Evolutionary conservation across 2,888 invertebrate species (phyloP).

Genomic region (Ophion ventricosus): DNA sequence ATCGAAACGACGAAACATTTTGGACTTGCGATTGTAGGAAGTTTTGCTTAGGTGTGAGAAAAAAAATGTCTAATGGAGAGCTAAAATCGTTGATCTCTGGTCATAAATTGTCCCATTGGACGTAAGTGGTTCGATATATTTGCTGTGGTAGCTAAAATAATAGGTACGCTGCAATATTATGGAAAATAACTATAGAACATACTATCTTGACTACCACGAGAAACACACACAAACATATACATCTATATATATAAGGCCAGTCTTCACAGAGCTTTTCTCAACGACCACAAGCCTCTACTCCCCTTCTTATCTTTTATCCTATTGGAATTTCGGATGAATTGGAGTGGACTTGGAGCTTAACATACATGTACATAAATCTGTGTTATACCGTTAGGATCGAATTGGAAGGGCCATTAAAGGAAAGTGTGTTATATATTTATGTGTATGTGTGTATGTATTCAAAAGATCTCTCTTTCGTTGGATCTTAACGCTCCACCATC

Average conservation of each 20-base stretch:
- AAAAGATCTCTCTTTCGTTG: slow-evolving; percentile 37
- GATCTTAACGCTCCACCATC: slow-evolving; percentile 24
- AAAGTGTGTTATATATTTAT: not conserved
- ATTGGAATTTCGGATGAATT: slow-evolving; percentile 60
- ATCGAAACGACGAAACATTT: not conserved
- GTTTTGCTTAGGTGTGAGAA: not conserved
- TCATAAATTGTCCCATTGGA: not conserved
- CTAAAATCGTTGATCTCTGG: not conserved
- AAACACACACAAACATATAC: too few relatives aligned
- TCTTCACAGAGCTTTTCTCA: slow-evolving; percentile 24
- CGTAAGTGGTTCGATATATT: not conserved
- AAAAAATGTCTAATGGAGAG: not conserved
- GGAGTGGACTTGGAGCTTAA: slow-evolving; percentile 38
- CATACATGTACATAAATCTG: slow-evolving; percentile 21
- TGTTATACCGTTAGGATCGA: slow-evolving; percentile 39
- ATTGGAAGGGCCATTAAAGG: slow-evolving; percentile 55
- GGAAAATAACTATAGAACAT: not conserved
- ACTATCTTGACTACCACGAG: not conserved
- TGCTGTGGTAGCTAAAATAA: not conserved
- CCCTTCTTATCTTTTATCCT: slow-evolving; percentile 33
- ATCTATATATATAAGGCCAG: not conserved
- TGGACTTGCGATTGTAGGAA: not conserved
- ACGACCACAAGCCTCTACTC: slow-evolving; percentile 27
- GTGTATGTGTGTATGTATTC: slow-evolving; percentile 20
- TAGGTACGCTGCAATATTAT: not conserved